A percentile compares a stretch with the other conserved stretches of the same genome.
phyloP scores from a whole-genome alignment of 2,888 invertebrate species.

The Anodontia alba region DNA sequence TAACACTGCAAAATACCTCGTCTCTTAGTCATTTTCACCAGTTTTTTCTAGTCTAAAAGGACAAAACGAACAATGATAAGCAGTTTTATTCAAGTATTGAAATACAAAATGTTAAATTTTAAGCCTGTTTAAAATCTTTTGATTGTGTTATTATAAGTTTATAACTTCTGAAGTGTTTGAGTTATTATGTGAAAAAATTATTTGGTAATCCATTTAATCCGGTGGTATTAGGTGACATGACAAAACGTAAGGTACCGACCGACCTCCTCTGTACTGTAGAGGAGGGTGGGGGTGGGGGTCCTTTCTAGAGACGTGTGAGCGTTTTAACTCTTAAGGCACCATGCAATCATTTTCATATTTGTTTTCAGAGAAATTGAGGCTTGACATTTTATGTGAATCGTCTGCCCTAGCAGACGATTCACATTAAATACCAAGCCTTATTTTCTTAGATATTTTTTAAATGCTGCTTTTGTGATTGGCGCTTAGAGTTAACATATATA shows the following conservation, averaged over 20 bases:
- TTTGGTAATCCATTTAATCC: constrained; percentile 3
- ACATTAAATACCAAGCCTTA: too few species aligned
- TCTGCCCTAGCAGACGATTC: too few species aligned
- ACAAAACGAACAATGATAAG: neutral
- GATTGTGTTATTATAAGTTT: neutral
- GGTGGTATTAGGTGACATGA: neutral
- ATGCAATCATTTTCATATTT: too few species aligned
- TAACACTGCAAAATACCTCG: neutral
- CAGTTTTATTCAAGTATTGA: neutral
- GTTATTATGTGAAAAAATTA: neutral
- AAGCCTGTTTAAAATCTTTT: neutral
- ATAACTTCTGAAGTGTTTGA: constrained; percentile 6
- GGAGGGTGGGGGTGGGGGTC: too few species aligned
- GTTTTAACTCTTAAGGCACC: too few species aligned
- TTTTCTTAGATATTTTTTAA: too few species aligned
- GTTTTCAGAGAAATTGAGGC: too few species aligned
- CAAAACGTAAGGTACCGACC: neutral
- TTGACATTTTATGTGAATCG: too few species aligned
- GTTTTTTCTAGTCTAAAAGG: neutral
- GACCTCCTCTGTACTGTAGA: neutral
- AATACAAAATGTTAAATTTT: neutral
- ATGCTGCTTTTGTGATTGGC: too few species aligned
- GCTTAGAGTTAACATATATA: too few species aligned
- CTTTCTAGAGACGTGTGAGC: too few species aligned
- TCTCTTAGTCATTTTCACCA: neutral